Conservation (phyloP, 2,113 vertebrate species). For the Cryptomyrus ogoouensis region DNA sequence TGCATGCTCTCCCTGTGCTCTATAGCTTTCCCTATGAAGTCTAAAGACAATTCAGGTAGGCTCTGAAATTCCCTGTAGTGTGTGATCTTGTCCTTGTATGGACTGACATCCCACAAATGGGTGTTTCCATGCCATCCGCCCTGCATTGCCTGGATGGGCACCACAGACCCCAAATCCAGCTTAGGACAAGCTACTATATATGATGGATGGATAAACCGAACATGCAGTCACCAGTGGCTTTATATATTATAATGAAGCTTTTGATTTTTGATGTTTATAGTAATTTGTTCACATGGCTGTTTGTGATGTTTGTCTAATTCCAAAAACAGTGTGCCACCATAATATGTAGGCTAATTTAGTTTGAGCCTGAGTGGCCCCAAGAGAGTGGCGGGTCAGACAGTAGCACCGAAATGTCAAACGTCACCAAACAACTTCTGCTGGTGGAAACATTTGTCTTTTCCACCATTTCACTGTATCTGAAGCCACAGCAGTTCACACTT, state of each 20-base stretch:
- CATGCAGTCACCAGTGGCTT: neutral
- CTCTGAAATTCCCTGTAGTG: neutral
- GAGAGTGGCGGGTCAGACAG: neutral
- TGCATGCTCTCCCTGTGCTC: neutral
- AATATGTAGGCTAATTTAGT: neutral
- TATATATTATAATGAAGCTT: neutral
- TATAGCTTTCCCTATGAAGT: neutral
- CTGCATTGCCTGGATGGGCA: neutral
- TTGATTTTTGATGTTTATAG: neutral
- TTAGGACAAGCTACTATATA: neutral
- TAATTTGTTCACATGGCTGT: neutral
- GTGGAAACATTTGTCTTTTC: neutral
- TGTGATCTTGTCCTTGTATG: neutral
- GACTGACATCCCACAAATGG: neutral
- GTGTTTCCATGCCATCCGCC: neutral
- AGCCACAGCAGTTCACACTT: neutral
- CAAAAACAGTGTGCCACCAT: neutral
- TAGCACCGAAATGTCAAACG: neutral
- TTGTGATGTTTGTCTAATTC: neutral
- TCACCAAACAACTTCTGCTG: neutral
- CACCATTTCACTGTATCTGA: neutral
- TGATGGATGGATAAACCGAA: neutral
- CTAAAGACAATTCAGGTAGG: neutral
- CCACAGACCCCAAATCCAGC: neutral
- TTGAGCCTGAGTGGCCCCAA: neutral